These are phyloP conservation scores for Nothoprocta perdicaria DNA, from an alignment of 2,113 vertebrate species.

Conservation along the genomic window DNA sequence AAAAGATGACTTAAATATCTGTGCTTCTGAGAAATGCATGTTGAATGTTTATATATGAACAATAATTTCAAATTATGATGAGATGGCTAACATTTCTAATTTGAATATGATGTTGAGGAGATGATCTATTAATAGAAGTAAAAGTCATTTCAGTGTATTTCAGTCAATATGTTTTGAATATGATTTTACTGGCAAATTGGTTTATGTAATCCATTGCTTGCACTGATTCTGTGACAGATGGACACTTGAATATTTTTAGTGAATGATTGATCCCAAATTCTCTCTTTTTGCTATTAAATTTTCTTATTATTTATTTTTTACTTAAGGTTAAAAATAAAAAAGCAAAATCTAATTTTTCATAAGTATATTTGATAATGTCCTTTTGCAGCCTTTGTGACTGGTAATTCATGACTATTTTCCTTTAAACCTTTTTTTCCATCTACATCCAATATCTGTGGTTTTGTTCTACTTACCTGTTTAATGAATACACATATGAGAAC, in stretches of 20 bases:
- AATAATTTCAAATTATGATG: neutral
- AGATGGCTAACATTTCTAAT: neutral
- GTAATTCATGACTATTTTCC: neutral
- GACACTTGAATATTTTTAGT: neutral
- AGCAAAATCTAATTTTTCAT: neutral
- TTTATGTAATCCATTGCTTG: neutral
- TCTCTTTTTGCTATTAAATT: neutral
- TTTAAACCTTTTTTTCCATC: neutral
- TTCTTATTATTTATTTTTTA: neutral
- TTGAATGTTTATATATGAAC: neutral
- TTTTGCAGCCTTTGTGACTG: neutral
- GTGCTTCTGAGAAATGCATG: neutral
- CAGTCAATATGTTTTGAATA: neutral
- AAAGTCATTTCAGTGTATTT: neutral
- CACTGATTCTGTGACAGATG: neutral
- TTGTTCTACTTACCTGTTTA: neutral
- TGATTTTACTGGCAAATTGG: neutral
- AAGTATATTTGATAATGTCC: neutral
- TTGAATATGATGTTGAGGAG: neutral
- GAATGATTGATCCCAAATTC: neutral
- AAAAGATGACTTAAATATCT: neutral
- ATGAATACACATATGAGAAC: neutral
- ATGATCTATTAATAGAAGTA: neutral
- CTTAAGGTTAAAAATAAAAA: neutral
- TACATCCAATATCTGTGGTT: neutral